phyloP scores from a whole-genome alignment of 2,113 vertebrate genomes.

The Leptobrachium leishanense region DNA sequence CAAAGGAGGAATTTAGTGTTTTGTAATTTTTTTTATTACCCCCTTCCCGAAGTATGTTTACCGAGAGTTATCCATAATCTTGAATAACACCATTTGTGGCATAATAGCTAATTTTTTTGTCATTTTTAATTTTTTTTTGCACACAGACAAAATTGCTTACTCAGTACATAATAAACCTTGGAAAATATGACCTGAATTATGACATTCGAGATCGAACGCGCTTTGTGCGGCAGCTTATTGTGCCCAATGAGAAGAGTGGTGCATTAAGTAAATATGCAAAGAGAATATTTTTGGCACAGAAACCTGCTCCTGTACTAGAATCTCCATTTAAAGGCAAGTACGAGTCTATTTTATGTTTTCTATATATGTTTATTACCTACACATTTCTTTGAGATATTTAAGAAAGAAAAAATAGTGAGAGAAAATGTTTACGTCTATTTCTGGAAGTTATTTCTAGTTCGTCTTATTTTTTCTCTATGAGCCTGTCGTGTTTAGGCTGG shows the following conservation, averaged over 20 bases:
- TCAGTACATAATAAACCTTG: conserved; percentile 97
- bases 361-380: not conserved
- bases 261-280: conserved; percentile 94
- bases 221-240: conserved; percentile 97
- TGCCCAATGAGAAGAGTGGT: conserved; percentile 92
- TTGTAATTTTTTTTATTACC: conserved; percentile 94
- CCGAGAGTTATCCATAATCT: conserved; percentile 97
- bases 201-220: conserved; percentile 97
- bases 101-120: conserved; percentile 42
- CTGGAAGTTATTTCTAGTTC: no score
- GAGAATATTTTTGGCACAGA: conserved; percentile 91
- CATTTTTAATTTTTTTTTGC: conserved; percentile 66
- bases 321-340: conserved; percentile 93
- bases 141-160: conserved; percentile 96
- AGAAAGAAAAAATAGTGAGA: no score
- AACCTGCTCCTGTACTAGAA: conserved; percentile 90
- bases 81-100: conserved; percentile 78
- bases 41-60: conserved; percentile 87
- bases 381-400: no score
- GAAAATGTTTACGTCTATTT: no score
- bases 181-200: conserved; percentile 98
- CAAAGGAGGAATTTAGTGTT: conserved; percentile 81
- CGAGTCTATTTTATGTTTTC: not conserved
- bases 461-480: no score
- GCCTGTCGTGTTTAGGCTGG: no score